These are phyloP conservation scores for Hippocampus barbouri DNA, from an alignment of 2,113 vertebrate species.

Conservation along the genomic window DNA sequence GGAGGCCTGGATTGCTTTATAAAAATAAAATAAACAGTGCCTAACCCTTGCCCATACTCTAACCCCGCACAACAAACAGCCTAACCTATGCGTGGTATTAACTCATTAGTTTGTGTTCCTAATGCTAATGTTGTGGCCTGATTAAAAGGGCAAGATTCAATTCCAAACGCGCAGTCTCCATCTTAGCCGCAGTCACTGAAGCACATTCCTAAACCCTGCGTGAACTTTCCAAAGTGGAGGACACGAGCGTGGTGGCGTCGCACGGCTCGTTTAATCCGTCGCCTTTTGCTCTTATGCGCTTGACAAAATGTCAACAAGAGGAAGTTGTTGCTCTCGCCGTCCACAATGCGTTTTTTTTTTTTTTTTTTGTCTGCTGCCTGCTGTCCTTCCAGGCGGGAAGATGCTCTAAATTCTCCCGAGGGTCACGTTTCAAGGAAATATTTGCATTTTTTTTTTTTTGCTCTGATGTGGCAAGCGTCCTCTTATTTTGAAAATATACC, in stretches of 20 bases:
- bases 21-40: no score
- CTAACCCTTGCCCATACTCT: no score
- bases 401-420: neutral
- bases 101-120: neutral
- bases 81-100: neutral
- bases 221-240: neutral
- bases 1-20: neutral
- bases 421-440: neutral
- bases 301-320: constrained; percentile 3
- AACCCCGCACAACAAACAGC: no score
- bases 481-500: no score
- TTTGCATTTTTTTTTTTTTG: neutral
- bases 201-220: neutral
- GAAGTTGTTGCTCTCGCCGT: neutral
- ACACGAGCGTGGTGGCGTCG: neutral
- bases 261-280: neutral
- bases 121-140: neutral
- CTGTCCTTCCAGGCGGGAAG: neutral
- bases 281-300: constrained; percentile 1
- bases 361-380: neutral
- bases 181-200: neutral
- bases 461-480: neutral
- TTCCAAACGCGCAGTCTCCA: neutral
- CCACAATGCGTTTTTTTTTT: neutral
- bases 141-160: neutral